Base-by-base conservation (phyloP, 2,113 vertebrate genomes). In the Andinoacara biseriatus region DNA sequence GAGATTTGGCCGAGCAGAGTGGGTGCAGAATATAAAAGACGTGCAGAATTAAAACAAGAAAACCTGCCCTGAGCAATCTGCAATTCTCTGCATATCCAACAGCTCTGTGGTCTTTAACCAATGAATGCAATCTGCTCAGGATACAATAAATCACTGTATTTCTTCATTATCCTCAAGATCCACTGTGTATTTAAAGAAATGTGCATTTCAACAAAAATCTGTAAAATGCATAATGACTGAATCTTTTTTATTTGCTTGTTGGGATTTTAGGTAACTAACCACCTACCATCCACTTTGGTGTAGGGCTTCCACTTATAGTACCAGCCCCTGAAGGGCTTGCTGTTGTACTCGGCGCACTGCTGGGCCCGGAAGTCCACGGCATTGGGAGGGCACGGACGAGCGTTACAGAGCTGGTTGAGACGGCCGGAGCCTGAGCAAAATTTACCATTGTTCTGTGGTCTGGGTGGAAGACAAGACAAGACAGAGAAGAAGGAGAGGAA, bases 261-360 rank as follows among this genome's bases (percentile, higher is more conserved):
- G 18, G 67, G 26, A 54, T 72, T 63, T 24, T 33, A 31, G 78
- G 58, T 5, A 24, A 29, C 40, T 52, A 46, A 57, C 35, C 67
- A 58, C 29, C 81, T 95, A 99, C 98, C 98, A 93, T 99, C 96
- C 65, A 99, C 98, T 94, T 98, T 98, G n/a, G 96, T 98, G 81
- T 99, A 99, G 2, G 98, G 98, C 86, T 98, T 99, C 98, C 98
- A 99, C 85, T 98, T 98, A 94, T 99, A 99, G 95, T 96, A 98
- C 98, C 98, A 99, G 56, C 98, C 98, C 13, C 98, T 96, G 95
- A 99, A 99, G 33, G 98, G 97, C 85, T 98, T 99, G 95, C 97
- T 97, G 95, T 99, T 99, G 93, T 98, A 97, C 83, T 99, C 98
- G 0, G 97, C 97, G 4, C 98, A 99, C 91, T 99, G 98, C 93